These are phyloP conservation scores for Amphiura filiformis DNA, from an alignment of 35 echinoderm and acorn worm species.

Conservation along the genomic window DNA sequence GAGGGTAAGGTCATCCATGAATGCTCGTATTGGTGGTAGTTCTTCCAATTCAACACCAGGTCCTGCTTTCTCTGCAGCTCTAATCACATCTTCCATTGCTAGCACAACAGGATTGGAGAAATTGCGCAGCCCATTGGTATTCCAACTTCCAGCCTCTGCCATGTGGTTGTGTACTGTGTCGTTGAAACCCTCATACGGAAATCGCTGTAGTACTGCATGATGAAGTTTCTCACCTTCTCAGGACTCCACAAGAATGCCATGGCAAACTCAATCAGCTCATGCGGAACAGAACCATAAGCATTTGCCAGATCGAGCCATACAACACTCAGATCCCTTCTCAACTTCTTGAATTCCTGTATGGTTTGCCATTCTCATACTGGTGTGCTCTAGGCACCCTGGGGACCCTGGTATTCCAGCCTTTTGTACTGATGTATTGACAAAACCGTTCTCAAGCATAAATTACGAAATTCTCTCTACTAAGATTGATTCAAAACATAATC, in stretches of 20 bases:
- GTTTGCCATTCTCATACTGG: slow-evolving; percentile 13
- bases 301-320: not conserved
- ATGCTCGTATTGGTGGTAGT: not conserved
- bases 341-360: not conserved
- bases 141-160: not conserved
- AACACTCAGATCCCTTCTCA: not conserved
- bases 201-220: not conserved
- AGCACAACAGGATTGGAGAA: not conserved
- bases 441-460: not conserved
- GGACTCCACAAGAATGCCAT: slow-evolving; percentile 33
- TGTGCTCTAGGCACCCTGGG: slow-evolving; percentile 7
- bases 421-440: slow-evolving; percentile 8
- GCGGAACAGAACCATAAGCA: not conserved
- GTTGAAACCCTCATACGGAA: not conserved
- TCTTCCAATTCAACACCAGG: not conserved
- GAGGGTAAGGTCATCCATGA: not conserved
- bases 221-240: not conserved
- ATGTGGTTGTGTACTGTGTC: not conserved
- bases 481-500: slow-evolving; percentile 22
- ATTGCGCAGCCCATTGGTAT: not conserved
- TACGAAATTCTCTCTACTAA: not conserved
- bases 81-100: not conserved
- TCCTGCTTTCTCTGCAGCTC: not conserved
- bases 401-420: slow-evolving; percentile 17
- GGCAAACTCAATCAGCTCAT: slow-evolving; percentile 26